Conservation (phyloP, 2,797 vertebrate genomes). For the Synaphobranchus kaupii region DNA sequence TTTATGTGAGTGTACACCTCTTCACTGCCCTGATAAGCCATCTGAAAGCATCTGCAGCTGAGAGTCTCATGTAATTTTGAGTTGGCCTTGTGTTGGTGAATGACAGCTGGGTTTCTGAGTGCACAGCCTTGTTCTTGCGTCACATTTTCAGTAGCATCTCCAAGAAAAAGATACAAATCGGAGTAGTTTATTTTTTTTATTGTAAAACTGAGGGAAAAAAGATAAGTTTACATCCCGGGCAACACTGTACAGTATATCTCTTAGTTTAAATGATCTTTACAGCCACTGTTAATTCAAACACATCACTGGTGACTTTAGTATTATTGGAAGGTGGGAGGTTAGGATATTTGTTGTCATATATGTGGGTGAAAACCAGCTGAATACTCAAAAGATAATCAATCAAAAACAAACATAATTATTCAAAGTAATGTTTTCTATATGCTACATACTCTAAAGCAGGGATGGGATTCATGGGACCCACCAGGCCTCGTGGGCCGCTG, state of each 20-base stretch:
- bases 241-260: constrained; percentile 47
- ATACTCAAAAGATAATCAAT: constrained; percentile 23
- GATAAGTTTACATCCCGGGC: constrained; percentile 44
- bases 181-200: constrained; percentile 44
- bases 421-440: not conserved
- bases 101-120: too few relatives aligned
- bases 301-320: constrained; percentile 43
- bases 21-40: not conserved
- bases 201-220: constrained; percentile 51
- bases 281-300: constrained; percentile 47
- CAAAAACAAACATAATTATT: not conserved
- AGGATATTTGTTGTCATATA: constrained; percentile 26
- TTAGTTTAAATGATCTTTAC: constrained; percentile 43
- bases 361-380: not conserved
- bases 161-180: not conserved
- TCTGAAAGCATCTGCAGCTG: not conserved
- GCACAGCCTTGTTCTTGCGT: not conserved
- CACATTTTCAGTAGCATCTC: not conserved
- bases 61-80: not conserved
- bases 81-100: not conserved
- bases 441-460: not conserved
- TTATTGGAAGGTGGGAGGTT: constrained; percentile 33
- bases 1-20: too few relatives aligned
- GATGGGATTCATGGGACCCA: too few relatives aligned
- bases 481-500: too few relatives aligned